Evolutionary conservation across 2,888 invertebrate genomes (phyloP).

Genomic region (Teleogryllus oceanicus): DNA sequence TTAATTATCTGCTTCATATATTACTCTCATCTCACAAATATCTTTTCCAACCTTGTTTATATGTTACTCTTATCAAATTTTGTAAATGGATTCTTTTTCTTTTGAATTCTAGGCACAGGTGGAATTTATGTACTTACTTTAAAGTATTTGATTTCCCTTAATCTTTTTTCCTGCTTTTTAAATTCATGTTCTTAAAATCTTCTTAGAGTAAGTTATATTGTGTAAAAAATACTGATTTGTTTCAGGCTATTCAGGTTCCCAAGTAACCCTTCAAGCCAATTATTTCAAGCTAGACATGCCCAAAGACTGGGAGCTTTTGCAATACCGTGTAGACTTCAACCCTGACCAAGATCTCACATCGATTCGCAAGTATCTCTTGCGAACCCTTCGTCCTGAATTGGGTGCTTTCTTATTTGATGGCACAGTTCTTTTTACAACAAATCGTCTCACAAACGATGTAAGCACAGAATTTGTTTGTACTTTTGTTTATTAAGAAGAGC

Average conservation of each 20-base stretch:
- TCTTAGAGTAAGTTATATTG: too few relatives aligned
- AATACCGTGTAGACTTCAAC: conserved; percentile 70
- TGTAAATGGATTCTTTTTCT: too few relatives aligned
- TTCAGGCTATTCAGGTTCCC: conserved; percentile 55
- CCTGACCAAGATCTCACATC: conserved; percentile 67
- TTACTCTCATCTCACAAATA: too few relatives aligned
- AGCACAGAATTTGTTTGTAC: background rate
- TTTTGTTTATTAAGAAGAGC: too few relatives aligned
- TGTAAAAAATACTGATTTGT: conserved; percentile 12
- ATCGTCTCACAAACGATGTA: conserved; percentile 38
- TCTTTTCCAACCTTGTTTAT: too few relatives aligned
- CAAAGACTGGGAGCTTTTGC: conserved; percentile 68
- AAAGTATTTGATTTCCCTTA: too few relatives aligned
- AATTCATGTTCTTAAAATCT: too few relatives aligned
- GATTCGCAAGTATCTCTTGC: conserved; percentile 59
- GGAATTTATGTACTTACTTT: too few relatives aligned
- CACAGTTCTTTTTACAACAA: conserved; percentile 39
- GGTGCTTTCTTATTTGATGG: conserved; percentile 50
- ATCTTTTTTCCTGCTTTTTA: too few relatives aligned
- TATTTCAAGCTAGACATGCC: conserved; percentile 62
- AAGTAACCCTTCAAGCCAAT: conserved; percentile 58
- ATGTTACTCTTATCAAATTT: too few relatives aligned
- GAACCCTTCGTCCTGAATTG: conserved; percentile 53
- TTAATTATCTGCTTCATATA: too few relatives aligned
- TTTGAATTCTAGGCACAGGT: too few relatives aligned